phyloP scores from a whole-genome alignment of 2,888 invertebrate genomes.

The Acrocyrtus sp. region DNA sequence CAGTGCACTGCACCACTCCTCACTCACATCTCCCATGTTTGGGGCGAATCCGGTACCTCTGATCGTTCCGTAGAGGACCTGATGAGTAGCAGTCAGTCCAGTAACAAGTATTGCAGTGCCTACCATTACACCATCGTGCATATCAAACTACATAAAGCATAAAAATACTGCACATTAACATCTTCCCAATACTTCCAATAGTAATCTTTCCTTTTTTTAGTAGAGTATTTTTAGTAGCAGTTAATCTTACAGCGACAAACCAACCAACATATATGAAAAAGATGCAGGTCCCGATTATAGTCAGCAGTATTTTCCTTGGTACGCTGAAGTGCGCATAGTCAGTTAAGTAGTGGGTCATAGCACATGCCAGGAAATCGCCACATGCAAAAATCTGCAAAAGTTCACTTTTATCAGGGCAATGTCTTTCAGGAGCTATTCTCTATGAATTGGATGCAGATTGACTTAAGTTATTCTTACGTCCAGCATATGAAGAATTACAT shows the following conservation, averaged over 20 bases:
- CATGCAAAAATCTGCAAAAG: constrained; percentile 6
- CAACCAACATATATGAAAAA: constrained; percentile 21
- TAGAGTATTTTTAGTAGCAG: too few relatives aligned
- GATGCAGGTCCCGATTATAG: neutral
- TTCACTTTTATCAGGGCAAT: too few relatives aligned
- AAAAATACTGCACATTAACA: too few relatives aligned
- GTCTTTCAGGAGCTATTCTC: too few relatives aligned
- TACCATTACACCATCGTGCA: constrained; percentile 26
- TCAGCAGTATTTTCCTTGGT: neutral
- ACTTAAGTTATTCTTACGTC: neutral
- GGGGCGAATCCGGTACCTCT: neutral
- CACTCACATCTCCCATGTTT: neutral
- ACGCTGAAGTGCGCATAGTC: neutral
- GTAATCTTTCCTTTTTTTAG: too few relatives aligned
- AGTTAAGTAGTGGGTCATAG: neutral
- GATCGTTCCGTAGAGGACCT: neutral
- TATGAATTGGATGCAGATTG: neutral
- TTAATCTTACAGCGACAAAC: constrained; percentile 30
- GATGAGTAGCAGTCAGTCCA: neutral
- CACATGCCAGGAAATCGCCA: constrained; percentile 19
- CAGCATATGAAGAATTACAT: neutral
- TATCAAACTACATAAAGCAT: constrained; percentile 22
- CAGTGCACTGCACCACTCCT: neutral
- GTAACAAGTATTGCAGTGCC: constrained; percentile 14
- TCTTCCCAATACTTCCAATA: too few relatives aligned